Evolutionary conservation across 2,113 vertebrate species (phyloP).

Genomic region (Dasypus novemcinctus): DNA sequence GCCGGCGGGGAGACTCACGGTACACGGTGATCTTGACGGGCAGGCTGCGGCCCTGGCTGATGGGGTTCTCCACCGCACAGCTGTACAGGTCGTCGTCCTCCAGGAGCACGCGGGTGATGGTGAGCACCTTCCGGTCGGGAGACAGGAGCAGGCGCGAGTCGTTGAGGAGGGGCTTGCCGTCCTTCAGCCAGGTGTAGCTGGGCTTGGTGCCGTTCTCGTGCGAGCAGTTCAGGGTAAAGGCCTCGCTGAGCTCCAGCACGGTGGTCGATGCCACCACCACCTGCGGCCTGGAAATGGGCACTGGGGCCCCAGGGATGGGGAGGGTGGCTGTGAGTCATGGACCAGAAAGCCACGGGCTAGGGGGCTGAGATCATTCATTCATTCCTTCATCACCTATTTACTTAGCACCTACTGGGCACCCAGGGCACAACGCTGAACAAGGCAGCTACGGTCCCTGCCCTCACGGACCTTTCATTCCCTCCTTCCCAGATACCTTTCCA

Average conservation of each 20-base stretch:
- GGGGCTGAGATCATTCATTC: neutral
- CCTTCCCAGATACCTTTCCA: neutral
- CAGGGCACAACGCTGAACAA: neutral
- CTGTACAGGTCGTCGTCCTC: constrained; percentile 92
- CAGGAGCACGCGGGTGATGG: constrained; percentile 92
- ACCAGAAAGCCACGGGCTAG: neutral
- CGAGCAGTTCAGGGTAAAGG: constrained; percentile 93
- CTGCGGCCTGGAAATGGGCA: constrained; percentile 90
- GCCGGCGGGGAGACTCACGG: constrained; percentile 84
- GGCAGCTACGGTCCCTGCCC: neutral
- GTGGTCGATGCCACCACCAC: constrained; percentile 89
- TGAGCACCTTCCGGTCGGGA: constrained; percentile 91
- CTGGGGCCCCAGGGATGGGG: constrained; percentile 78
- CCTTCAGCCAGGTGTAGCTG: constrained; percentile 94
- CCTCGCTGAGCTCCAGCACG: constrained; percentile 93
- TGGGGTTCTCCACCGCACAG: constrained; percentile 93
- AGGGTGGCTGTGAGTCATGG: neutral
- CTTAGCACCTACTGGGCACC: neutral
- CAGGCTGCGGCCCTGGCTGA: constrained; percentile 89
- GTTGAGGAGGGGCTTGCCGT: constrained; percentile 89
- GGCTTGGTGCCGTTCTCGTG: constrained; percentile 94
- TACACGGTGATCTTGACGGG: constrained; percentile 94
- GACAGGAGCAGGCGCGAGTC: constrained; percentile 91
- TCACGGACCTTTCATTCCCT: neutral
- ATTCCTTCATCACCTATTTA: neutral